phyloP scores from a whole-genome alignment of 2,113 vertebrate species.

The Dromaius novaehollandiae region DNA sequence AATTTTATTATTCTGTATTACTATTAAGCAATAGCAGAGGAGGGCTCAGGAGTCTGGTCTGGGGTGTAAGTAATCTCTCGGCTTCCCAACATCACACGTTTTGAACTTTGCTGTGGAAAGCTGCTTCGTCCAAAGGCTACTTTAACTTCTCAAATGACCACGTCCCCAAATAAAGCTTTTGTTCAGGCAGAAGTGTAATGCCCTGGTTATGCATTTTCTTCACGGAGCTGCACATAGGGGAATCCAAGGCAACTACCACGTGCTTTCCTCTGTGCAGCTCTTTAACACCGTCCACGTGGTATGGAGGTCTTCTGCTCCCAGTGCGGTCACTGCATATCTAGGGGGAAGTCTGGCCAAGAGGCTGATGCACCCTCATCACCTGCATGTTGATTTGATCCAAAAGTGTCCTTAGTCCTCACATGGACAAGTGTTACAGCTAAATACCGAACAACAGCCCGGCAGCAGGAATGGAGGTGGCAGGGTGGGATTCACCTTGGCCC shows the following conservation, averaged over 20 bases:
- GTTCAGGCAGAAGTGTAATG: neutral
- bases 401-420: neutral
- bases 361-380: neutral
- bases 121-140: neutral
- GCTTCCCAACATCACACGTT: neutral
- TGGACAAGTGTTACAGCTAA: rapidly evolving
- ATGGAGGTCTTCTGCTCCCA: neutral
- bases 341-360: neutral
- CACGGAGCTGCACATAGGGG: too few species aligned
- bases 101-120: neutral
- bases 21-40: neutral
- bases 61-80: neutral
- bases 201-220: neutral
- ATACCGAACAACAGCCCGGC: neutral
- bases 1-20: neutral
- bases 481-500: neutral
- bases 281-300: neutral
- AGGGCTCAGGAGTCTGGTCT: neutral
- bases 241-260: neutral
- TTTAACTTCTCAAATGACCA: neutral
- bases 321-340: neutral
- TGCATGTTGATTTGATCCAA: neutral
- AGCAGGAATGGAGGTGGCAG: neutral
- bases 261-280: neutral
- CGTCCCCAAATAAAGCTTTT: neutral